These are phyloP conservation scores for Campoplex capitator DNA, from an alignment of 2,888 invertebrate species.

Conservation along the genomic window DNA sequence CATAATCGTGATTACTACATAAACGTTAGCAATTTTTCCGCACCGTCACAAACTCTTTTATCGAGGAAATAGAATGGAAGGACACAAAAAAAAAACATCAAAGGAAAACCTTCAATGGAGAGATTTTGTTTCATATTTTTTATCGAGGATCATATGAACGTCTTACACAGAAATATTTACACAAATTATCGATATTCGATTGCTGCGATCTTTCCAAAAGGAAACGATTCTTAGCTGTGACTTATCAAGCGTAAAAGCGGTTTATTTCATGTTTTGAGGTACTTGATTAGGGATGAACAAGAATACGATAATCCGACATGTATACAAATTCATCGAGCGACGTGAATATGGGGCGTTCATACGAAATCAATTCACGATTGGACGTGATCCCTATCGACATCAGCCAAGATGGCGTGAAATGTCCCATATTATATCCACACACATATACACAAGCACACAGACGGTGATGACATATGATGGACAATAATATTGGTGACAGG, in stretches of 20 bases:
- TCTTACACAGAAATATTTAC: too few species aligned
- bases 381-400: too few species aligned
- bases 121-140: too few species aligned
- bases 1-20: slow-evolving; percentile 30
- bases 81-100: background rate
- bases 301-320: background rate
- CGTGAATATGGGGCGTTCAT: background rate
- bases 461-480: background rate
- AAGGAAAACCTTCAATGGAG: background rate
- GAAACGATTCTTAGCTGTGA: background rate
- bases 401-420: too few species aligned
- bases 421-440: too few species aligned
- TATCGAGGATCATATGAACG: background rate
- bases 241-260: background rate
- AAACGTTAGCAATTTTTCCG: slow-evolving; percentile 30
- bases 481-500: slow-evolving; percentile 57
- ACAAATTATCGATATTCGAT: too few species aligned
- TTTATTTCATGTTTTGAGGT: too few species aligned
- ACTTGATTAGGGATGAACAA: background rate
- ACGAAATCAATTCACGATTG: too few species aligned
- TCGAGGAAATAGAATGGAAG: background rate
- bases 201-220: background rate
- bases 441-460: background rate
- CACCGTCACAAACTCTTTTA: background rate
- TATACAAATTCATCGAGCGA: background rate